Conservation (phyloP, 2,888 invertebrate species). For the Cabera pusaria region DNA sequence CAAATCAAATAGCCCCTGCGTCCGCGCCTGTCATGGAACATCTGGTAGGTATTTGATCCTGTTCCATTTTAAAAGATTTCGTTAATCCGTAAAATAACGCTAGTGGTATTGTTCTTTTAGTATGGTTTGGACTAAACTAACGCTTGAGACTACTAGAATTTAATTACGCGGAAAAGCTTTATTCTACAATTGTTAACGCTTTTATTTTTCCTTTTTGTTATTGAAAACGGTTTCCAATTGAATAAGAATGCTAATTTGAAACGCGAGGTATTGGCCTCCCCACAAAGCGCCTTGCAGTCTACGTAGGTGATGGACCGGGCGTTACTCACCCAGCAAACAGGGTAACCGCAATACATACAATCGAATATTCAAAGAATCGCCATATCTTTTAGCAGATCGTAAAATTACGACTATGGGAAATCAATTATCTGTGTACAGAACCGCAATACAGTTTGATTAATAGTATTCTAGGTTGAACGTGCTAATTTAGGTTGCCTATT, state of each 20-base stretch:
- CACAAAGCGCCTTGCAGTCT: constrained; percentile 58
- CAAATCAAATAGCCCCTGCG: constrained; percentile 9
- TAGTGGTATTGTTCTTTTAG: constrained; percentile 16
- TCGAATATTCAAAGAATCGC: constrained; percentile 29
- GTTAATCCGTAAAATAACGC: constrained; percentile 17
- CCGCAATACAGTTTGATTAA: constrained; percentile 30
- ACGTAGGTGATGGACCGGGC: constrained; percentile 30
- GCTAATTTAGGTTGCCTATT: constrained; percentile 56
- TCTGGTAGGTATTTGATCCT: constrained; percentile 11
- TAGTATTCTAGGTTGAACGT: constrained; percentile 36
- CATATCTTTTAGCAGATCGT: constrained; percentile 40
- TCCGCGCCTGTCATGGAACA: constrained; percentile 13
- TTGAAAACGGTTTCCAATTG: constrained; percentile 14
- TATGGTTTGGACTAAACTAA: constrained; percentile 19
- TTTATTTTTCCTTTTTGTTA: constrained; percentile 25
- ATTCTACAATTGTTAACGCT: constrained; percentile 20
- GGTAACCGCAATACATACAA: constrained; percentile 34
- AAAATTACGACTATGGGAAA: constrained; percentile 37
- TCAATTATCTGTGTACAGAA: constrained; percentile 31
- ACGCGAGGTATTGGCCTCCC: constrained; percentile 23
- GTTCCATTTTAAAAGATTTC: constrained; percentile 9
- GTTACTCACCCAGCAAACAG: constrained; percentile 33
- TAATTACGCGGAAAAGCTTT: constrained; percentile 21
- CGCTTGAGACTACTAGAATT: constrained; percentile 16
- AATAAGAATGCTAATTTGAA: constrained; percentile 21